Base-by-base conservation (phyloP, 2,888 invertebrate species). In the Tipula helvola region DNA sequence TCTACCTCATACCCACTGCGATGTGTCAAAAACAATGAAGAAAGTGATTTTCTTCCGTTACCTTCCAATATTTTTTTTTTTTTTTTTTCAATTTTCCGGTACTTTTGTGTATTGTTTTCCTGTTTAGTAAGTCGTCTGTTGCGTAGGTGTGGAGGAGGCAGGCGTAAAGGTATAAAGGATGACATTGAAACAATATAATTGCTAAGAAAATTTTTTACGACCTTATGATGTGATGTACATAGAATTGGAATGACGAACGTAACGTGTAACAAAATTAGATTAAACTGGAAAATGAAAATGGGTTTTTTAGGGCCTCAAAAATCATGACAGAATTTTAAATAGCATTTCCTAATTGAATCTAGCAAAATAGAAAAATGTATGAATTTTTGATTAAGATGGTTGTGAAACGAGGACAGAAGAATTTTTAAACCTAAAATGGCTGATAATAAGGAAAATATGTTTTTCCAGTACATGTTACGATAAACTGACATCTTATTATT, bases 401-500 rank as follows among this genome's bases (percentile, higher is more conserved):
- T 57, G 8, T 57, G 52, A 57, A 4, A 3, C 39, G 16, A 57
- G 39, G 39, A 28, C 52, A 71, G 44, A 44, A 44, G 10, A 52
- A 52, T 52, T 16, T 5, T 28, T 28, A 71, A 71, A 71, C 12
- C 28, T 28, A 71, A 71, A 71, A 71, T 71, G 28, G 71, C 28
- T 71, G 71, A 71, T 71, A 71, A 71, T 71, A 71, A 71, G 71
- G 12, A 71, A 71, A 71, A 71, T 71, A 71, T 71, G 71, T 71
- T 71, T 16, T 57, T 39, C 5, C 7, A 57, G 28, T 57, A 57
- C 52, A 57, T 71, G 71, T 71, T 71, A 28, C 28, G 28, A 71
- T 71, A 71, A 71, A 71, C 71, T 71, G 71, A 71, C 71, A 71
- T 71, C 71, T 71, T 71, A 71, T 71, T 71, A 71, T 71, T 71